Base-by-base conservation (phyloP, 2,797 vertebrate genomes). In the Chrysocyon brachyurus region DNA sequence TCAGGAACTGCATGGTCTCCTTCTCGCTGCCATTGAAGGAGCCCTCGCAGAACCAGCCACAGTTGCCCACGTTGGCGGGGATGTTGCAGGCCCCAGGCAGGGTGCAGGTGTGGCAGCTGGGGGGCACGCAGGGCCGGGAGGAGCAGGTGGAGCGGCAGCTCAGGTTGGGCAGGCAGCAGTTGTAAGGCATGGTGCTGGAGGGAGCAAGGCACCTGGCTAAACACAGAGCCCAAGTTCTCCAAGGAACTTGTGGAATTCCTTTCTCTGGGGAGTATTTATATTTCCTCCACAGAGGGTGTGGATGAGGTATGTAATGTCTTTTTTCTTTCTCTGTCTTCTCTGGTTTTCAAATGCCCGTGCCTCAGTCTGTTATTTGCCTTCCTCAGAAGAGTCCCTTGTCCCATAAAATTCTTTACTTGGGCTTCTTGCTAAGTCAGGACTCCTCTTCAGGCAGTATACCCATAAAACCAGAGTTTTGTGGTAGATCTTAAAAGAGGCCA, bases 1-100 rank as follows among this genome's bases (percentile, higher is more conserved):
- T 99, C 95, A 99, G 99, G 98, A 99, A 99, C 98, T 99, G 99
- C 99, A 99, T 99, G 98, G 99, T 99, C 98, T 99, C 99, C 98
- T 99, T 99, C 98, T 99, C 99, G 0, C 98, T 98, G 90, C 98
- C 98, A 0, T 99, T 98, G 3, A 98, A 75, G 59, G 98, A 96
- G 96, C 98, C 98, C 94, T 99, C 98, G 1, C 98, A 98, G 79
- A 98, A 98, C 33, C 98, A 98, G 64, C 7, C 94, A 0, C 98
- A 96, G 94, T 78, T 98, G 89, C 92, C 68, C 56, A 96, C 94
- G 0, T 64, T 97, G 96, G 97, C 96, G 0, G 97, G 93, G 85
- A 96, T 96, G 84, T 96, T 95, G 91, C 92, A 94, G 85, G 97
- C 94, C 49, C 93, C 97, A 1, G 92, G 91, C 57, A 96, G 87